phyloP scores from a whole-genome alignment of 2,888 invertebrate species.

The Norana najaformis region DNA sequence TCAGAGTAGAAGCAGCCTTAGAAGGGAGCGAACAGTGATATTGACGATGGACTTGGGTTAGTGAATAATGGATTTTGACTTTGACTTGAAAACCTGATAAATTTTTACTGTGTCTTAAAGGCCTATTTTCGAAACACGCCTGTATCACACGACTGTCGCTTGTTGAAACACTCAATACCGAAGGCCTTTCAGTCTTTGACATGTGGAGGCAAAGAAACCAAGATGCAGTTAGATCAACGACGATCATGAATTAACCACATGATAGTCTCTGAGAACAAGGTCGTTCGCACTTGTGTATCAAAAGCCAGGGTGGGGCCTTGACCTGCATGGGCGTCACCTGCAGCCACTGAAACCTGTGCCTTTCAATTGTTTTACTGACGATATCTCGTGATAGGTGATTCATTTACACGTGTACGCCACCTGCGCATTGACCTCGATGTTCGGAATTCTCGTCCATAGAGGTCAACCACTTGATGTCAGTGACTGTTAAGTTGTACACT shows the following conservation, averaged over 20 bases:
- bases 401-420: neutral
- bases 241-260: neutral
- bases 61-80: neutral
- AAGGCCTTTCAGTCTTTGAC: neutral
- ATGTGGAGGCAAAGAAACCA: neutral
- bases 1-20: too few relatives aligned
- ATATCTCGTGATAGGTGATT: neutral
- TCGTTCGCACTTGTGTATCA: neutral
- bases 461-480: too few relatives aligned
- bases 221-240: neutral
- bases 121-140: neutral
- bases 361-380: neutral
- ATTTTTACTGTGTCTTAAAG: neutral
- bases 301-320: neutral
- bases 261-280: neutral
- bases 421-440: neutral
- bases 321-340: neutral
- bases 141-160: neutral
- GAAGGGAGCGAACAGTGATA: too few relatives aligned
- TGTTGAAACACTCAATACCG: too few relatives aligned
- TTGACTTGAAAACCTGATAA: neutral
- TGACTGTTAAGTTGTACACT: too few relatives aligned
- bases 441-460: too few relatives aligned
- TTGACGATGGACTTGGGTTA: too few relatives aligned
- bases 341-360: neutral